These are phyloP conservation scores for Chalcis sispes DNA, from an alignment of 2,888 invertebrate species.

Conservation along the genomic window DNA sequence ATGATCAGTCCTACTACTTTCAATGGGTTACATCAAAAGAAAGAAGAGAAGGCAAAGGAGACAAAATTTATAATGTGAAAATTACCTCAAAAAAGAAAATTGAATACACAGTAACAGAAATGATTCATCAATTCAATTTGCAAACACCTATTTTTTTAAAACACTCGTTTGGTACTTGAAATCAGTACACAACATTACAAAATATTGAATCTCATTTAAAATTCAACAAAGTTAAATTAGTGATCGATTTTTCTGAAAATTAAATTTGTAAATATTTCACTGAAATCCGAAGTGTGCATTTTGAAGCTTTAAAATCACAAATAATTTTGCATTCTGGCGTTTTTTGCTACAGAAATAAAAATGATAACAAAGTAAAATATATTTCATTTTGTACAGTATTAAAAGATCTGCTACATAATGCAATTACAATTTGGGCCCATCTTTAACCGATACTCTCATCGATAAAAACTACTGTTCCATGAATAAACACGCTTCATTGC, in stretches of 20 bases:
- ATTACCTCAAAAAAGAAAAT: conserved; percentile 39
- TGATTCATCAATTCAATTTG: conserved; percentile 28
- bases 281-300: conserved; percentile 44
- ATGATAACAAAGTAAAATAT: conserved; percentile 20
- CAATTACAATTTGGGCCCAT: conserved; percentile 51
- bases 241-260: conserved; percentile 48
- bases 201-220: conserved; percentile 28
- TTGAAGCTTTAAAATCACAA: conserved; percentile 44
- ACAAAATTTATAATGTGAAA: conserved; percentile 41
- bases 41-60: conserved; percentile 36
- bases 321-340: conserved; percentile 28
- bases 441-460: neutral
- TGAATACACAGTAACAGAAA: conserved; percentile 19
- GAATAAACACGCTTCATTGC: too few species aligned
- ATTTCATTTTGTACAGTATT: conserved; percentile 52
- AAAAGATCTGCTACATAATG: conserved; percentile 49
- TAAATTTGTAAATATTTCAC: conserved; percentile 40
- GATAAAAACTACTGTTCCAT: too few species aligned
- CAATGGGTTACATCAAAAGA: conserved; percentile 36
- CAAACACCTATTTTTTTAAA: conserved; percentile 24
- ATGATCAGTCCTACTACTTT: conserved; percentile 31
- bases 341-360: conserved; percentile 40
- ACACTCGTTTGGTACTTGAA: conserved; percentile 22
- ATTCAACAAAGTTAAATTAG: conserved; percentile 18
- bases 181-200: conserved; percentile 23